Evolutionary conservation across 2,888 invertebrate species (phyloP).

Genomic region (Amphipyra berbera): DNA sequence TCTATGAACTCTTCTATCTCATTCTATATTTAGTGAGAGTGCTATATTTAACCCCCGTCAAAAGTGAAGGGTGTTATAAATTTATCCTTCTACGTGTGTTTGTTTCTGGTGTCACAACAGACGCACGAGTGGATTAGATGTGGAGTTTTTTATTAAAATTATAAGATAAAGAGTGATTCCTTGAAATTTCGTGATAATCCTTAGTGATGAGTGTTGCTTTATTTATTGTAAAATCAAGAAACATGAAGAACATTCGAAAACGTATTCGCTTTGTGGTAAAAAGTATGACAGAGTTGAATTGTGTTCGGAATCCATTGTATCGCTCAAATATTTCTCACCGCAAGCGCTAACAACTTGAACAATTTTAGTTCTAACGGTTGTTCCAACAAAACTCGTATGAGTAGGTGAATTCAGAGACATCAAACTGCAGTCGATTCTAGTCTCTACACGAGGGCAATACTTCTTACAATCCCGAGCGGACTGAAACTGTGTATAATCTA

Average conservation of each 20-base stretch:
- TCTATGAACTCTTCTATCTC: conserved; percentile 54
- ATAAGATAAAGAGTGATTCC: conserved; percentile 17
- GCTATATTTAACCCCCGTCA: conserved; percentile 54
- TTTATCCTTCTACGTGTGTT: conserved; percentile 38
- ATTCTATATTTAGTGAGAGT: conserved; percentile 43
- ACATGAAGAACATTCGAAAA: conserved; percentile 31
- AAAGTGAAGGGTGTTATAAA: conserved; percentile 57
- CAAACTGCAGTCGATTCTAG: conserved; percentile 55
- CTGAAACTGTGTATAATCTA: conserved; percentile 47
- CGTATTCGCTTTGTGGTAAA: conserved; percentile 35
- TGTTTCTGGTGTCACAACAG: conserved; percentile 44
- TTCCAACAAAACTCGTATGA: conserved; percentile 65
- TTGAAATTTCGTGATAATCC: conserved; percentile 9
- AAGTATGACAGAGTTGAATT: conserved; percentile 48
- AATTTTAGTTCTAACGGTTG: conserved; percentile 72
- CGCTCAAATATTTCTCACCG: conserved; percentile 61
- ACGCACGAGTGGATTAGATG: conserved; percentile 23
- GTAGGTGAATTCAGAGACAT: conserved; percentile 53
- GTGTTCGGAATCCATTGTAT: conserved; percentile 59
- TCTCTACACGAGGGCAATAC: conserved; percentile 56
- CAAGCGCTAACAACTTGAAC: conserved; percentile 61
- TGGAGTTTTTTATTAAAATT: conserved; percentile 7
- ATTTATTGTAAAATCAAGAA: conserved; percentile 5
- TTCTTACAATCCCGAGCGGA: conserved; percentile 41
- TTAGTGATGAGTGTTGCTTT: conserved; percentile 17